These are phyloP conservation scores for Melanostoma mellinum DNA, from an alignment of 2,888 invertebrate genomes.

Conservation along the genomic window DNA sequence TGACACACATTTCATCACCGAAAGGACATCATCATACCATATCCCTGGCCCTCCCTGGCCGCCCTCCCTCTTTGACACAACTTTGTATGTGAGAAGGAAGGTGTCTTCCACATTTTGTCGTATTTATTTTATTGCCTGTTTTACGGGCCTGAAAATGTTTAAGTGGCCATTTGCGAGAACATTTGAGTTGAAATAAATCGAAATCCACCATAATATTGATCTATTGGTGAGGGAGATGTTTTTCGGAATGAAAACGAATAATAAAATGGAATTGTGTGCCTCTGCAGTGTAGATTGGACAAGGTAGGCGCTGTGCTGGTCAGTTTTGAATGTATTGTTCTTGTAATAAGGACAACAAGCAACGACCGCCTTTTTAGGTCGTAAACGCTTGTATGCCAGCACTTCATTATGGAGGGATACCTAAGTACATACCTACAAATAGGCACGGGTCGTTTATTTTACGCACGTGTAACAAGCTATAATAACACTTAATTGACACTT, in stretches of 20 bases:
- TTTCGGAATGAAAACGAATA: not conserved
- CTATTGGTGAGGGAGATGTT: constrained; percentile 8
- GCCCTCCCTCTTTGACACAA: not conserved
- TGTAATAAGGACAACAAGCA: constrained; percentile 21
- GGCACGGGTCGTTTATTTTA: constrained; percentile 36
- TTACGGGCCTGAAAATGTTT: constrained; percentile 65
- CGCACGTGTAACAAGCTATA: constrained; percentile 62
- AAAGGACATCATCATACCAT: constrained; percentile 2
- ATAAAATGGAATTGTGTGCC: not conserved
- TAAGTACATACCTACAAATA: not conserved
- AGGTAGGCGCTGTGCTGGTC: not conserved
- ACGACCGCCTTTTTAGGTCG: constrained; percentile 22
- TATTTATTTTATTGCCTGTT: constrained; percentile 68
- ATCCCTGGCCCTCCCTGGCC: too few relatives aligned
- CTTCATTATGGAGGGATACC: constrained; percentile 22
- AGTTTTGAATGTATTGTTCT: constrained; percentile 4
- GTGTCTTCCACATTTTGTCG: constrained; percentile 43
- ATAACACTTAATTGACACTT: constrained; percentile 59
- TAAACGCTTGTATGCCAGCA: constrained; percentile 4
- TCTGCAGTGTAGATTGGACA: not conserved
- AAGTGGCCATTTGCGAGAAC: constrained; percentile 65
- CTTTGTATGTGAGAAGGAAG: not conserved
- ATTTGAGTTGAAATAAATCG: constrained; percentile 68
- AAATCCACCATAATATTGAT: constrained; percentile 34
- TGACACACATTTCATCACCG: constrained; percentile 36